phyloP scores from a whole-genome alignment of 2,888 invertebrate genomes.

The Agonopterix arenella region DNA sequence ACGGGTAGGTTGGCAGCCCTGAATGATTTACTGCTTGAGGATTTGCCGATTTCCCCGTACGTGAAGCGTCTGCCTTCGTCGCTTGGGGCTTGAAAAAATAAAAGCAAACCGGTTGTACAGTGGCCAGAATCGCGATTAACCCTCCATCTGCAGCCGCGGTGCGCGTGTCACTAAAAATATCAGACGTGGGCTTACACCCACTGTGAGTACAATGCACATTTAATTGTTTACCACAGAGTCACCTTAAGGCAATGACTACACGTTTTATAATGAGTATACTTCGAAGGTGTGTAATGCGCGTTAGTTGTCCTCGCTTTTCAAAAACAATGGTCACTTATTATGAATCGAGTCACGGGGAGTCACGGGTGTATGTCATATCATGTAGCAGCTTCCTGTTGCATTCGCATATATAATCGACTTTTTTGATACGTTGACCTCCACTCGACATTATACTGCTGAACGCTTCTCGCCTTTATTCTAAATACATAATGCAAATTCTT shows the following conservation, averaged over 20 bases:
- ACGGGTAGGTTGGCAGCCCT: slow-evolving; percentile 20
- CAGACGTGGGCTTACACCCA: slow-evolving; percentile 12
- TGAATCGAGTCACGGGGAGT: slow-evolving; percentile 37
- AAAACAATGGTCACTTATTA: slow-evolving; percentile 39
- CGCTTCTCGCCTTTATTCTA: slow-evolving; percentile 6
- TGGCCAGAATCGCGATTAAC: slow-evolving; percentile 63
- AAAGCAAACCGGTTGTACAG: slow-evolving; percentile 53
- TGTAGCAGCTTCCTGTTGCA: slow-evolving; percentile 50
- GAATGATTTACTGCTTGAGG: slow-evolving; percentile 28
- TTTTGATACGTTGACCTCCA: slow-evolving; percentile 39
- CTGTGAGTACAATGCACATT: background rate
- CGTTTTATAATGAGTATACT: slow-evolving; percentile 16
- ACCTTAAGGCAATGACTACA: slow-evolving; percentile 10
- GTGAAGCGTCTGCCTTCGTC: slow-evolving; percentile 33
- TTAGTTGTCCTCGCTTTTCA: slow-evolving; percentile 13
- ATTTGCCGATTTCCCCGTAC: slow-evolving; percentile 31
- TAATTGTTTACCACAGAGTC: slow-evolving; percentile 6
- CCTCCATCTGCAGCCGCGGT: slow-evolving; percentile 47
- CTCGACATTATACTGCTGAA: slow-evolving; percentile 27
- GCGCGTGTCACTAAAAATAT: slow-evolving; percentile 49
- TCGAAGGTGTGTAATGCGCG: slow-evolving; percentile 14
- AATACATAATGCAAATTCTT: slow-evolving; percentile 15
- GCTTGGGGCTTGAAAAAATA: slow-evolving; percentile 37
- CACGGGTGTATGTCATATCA: slow-evolving; percentile 33
- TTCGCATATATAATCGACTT: slow-evolving; percentile 22